These are phyloP conservation scores for Lepidocolaptes lacrymiger DNA, from an alignment of 2,797 vertebrate species.

Conservation along the genomic window DNA sequence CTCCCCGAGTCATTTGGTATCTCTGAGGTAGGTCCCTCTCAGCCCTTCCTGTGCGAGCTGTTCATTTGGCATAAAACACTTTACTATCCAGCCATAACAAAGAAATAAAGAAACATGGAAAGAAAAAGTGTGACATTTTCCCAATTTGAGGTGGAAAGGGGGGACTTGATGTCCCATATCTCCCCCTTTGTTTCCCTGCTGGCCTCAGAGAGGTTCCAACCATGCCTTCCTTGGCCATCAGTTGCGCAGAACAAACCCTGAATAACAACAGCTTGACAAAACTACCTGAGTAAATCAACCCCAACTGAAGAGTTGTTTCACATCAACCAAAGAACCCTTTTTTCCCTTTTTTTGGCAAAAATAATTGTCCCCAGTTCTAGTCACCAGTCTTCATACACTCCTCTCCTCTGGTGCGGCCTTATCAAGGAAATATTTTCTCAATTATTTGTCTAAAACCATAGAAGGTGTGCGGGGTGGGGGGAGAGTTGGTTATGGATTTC, in stretches of 20 bases:
- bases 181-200: background rate
- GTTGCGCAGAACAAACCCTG: background rate
- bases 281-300: background rate
- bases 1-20: background rate
- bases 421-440: background rate
- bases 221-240: background rate
- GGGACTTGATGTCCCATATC: background rate
- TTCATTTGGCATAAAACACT: slow-evolving; percentile 12
- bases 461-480: background rate
- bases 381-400: background rate
- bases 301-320: background rate
- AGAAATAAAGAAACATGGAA: background rate
- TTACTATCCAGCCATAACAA: background rate
- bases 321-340: background rate
- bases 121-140: background rate
- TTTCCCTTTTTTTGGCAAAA: background rate
- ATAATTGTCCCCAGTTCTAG: background rate
- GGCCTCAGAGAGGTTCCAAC: background rate
- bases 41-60: slow-evolving; percentile 19
- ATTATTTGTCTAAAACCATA: background rate
- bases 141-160: background rate
- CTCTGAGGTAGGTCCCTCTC: slow-evolving; percentile 6
- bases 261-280: background rate
- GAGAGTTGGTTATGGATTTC: background rate
- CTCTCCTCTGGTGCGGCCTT: background rate